Evolutionary conservation across 1,140 invertebrate species (phyloP), one percentile per base, ranked within the genome.

Genomic region (Drosophila pallidifrons): DNA sequence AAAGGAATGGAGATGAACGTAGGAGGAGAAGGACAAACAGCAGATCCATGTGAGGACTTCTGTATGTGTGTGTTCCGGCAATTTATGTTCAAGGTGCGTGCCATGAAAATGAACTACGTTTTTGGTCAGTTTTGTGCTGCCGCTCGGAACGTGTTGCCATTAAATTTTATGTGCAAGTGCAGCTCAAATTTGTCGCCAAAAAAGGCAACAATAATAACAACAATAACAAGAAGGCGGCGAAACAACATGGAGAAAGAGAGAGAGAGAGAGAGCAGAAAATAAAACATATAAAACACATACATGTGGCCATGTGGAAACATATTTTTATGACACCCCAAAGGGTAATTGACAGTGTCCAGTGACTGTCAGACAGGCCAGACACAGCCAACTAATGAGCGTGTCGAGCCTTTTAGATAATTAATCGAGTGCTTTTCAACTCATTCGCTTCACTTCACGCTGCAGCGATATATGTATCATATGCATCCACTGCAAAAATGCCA

Each of bases 11-110:
- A 15, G 59, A 8, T 3, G 8, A 10, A 11, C 5, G 32, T 32
- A 8, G 32, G 32, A 32, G 32, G 5, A 8, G 32, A 8, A 32
- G 32, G 5, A 8, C 5, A 10, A 38, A 10, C 3, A 10, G 35
- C 7, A 5, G n/a, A 8, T 49, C 2, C 16, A 71, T 64, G 51
- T 54, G 64, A 51, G 52, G 25, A 57, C 13, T 30, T 54, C 49
- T 25, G 20, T 25, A 4, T 25, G 20, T 55, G 20, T 74, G 72
- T 70, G 68, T 38, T 54, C 46, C 11, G 67, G 67, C 73, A 75
- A 75, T 75, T 75, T 75, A 75, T 75, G 73, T 75, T 71, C 73
- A 75, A 75, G 73, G 73, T 75, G 73, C 73, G 73, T 75, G 73
- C 67, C 66, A 75, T 61, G 67, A 75, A 69, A 64, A 75, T 70